Base-by-base conservation (phyloP, 2,113 vertebrate genomes). In the Oncorhynchus masou region DNA sequence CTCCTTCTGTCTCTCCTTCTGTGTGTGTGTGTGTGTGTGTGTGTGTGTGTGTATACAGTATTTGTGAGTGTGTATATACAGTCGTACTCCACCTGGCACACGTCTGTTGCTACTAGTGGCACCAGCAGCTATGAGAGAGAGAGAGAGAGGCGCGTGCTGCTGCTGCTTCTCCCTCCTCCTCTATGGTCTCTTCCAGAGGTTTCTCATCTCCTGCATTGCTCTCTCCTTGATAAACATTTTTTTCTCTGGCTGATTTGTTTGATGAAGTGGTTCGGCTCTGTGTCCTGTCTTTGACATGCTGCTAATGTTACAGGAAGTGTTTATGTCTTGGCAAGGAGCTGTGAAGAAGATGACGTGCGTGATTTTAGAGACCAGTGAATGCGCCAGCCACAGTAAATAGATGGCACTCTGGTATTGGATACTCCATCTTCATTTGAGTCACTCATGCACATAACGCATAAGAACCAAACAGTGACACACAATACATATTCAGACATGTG, bases 91-190 rank as follows among this genome's bases (percentile, higher is more conserved):
- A 83, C 86, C 82, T 84, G 81, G 79, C 77, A 78, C 77, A 79
- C 83, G 79, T 81, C 85, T 94, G 95, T 95, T 91, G 93, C 90
- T 95, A 93, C 95, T 93, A 91, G 95, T 92, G 94, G 92, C 88
- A 94, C 95, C 94, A 27, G 93, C 94, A 94, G 95, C 94, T 92
- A 94, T 25, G 74, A 86, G 71, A 74, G 71, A 72, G 78, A 72
- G 73, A 70, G 74, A 70, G 74, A 94, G 91, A 91, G 84, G 5
- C 59, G 81, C 94, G 95, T 96, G 90, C 92, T 93, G 92, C 93
- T 88, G 85, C 78, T 83, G 11, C 2, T 4, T 51, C 83, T 86
- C 54, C 31, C 25, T 15, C 73, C 1, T 49, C 62, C 27, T 67
- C n/a, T 72, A 22, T 19, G 77, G 3, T n/a, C 29, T n/a, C 27